These are phyloP conservation scores for Arnoldichthys spilopterus DNA, from an alignment of 2,797 vertebrate species.

Conservation along the genomic window DNA sequence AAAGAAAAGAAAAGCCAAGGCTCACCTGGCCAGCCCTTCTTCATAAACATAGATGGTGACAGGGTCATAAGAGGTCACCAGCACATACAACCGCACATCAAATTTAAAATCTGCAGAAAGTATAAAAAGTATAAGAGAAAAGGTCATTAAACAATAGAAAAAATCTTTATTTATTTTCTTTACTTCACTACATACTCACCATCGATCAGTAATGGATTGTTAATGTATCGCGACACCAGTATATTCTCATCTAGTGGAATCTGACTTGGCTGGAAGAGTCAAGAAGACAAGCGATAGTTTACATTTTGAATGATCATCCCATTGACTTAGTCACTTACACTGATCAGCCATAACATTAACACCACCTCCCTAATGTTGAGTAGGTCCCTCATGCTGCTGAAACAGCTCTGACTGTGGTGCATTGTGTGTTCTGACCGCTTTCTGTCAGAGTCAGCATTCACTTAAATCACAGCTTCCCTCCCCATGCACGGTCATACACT, in stretches of 20 bases:
- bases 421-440: too few relatives aligned
- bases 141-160: background rate
- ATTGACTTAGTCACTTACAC: background rate
- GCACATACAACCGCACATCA: conserved; percentile 92
- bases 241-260: conserved; percentile 93
- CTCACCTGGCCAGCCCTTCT: conserved; percentile 93
- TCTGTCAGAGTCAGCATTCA: too few relatives aligned
- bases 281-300: conserved; percentile 41
- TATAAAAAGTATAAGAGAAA: conserved; percentile 57
- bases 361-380: too few relatives aligned
- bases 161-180: background rate
- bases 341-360: too few relatives aligned
- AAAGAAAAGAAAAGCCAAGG: background rate
- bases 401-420: too few relatives aligned
- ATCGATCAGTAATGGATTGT: conserved; percentile 93
- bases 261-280: conserved; percentile 85
- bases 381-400: too few relatives aligned
- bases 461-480: too few relatives aligned
- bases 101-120: conserved; percentile 92
- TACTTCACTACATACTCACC: conserved; percentile 76
- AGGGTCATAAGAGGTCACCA: conserved; percentile 95
- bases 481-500: too few relatives aligned
- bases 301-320: background rate
- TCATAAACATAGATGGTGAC: conserved; percentile 95
- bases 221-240: conserved; percentile 94